Conservation (phyloP, 2,888 invertebrate species). For the Diaphora mendica region DNA sequence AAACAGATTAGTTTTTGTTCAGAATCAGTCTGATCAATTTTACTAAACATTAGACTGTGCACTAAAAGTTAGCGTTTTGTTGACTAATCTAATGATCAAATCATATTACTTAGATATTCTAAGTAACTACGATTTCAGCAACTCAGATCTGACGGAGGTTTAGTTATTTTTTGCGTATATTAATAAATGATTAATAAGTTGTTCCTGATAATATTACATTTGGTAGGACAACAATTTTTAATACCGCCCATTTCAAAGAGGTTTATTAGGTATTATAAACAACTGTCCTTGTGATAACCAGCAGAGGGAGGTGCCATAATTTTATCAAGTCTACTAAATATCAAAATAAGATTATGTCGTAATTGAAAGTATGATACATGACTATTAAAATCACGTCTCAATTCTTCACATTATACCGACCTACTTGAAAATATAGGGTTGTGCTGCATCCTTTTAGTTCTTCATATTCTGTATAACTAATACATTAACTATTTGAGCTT, state of each 20-base stretch:
- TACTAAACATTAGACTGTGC: too few relatives aligned
- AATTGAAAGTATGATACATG: conserved; percentile 51
- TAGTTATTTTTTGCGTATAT: background rate
- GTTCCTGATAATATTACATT: background rate
- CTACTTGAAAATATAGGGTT: conserved; percentile 34
- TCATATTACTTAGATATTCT: too few relatives aligned
- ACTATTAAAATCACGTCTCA: conserved; percentile 35
- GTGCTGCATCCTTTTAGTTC: conserved; percentile 12
- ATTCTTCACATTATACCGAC: conserved; percentile 33
- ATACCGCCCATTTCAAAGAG: too few relatives aligned
- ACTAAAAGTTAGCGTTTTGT: too few relatives aligned
- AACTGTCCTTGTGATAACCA: background rate
- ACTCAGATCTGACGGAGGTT: background rate
- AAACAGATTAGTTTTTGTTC: too few relatives aligned
- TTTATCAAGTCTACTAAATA: conserved; percentile 28
- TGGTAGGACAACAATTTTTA: background rate
- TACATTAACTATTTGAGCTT: too few relatives aligned
- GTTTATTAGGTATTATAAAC: too few relatives aligned
- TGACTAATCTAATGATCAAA: too few relatives aligned
- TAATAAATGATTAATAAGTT: background rate
- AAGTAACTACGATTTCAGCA: background rate
- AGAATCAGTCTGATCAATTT: too few relatives aligned
- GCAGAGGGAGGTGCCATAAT: background rate
- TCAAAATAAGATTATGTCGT: conserved; percentile 36
- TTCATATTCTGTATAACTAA: too few relatives aligned